Percentiles rank a stretch among this genome's conserved stretches.
Conservation (phyloP, 1,140 invertebrate genomes). For the Aphidius ervi region DNA sequence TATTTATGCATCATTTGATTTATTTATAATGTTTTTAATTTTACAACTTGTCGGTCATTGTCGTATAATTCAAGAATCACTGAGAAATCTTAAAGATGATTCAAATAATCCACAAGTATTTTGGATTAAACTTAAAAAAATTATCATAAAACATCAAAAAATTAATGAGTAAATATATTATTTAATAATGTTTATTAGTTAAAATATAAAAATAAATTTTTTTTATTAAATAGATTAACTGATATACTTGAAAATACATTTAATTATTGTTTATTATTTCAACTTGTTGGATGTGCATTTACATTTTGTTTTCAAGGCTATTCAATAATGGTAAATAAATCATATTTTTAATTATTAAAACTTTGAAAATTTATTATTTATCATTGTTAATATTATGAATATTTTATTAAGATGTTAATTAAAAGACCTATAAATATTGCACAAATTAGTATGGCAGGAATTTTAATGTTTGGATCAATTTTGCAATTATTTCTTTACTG, state of each 20-base stretch:
- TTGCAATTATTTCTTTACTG: no score
- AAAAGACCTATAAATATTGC: neutral
- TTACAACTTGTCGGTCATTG: no score
- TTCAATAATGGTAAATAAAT: neutral
- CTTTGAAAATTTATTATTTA: neutral
- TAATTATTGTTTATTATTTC: neutral
- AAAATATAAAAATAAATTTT: no score
- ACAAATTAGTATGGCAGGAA: neutral
- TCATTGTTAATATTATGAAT: neutral
- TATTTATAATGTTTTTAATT: no score
- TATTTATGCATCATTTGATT: no score
- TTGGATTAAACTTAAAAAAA: no score
- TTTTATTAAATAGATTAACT: neutral
- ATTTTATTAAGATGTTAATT: neutral
- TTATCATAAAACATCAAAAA: no score
- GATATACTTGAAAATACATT: neutral
- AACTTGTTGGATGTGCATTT: neutral
- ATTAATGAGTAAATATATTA: no score
- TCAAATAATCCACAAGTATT: slow-evolving; percentile 25
- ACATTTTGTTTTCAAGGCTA: slow-evolving; percentile 3
- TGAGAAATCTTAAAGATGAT: no score
- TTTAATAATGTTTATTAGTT: no score
- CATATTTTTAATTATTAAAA: neutral
- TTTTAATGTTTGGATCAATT: no score
- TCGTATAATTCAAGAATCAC: no score